phyloP scores from a whole-genome alignment of 2,113 vertebrate species.

The Falco punctatus region DNA sequence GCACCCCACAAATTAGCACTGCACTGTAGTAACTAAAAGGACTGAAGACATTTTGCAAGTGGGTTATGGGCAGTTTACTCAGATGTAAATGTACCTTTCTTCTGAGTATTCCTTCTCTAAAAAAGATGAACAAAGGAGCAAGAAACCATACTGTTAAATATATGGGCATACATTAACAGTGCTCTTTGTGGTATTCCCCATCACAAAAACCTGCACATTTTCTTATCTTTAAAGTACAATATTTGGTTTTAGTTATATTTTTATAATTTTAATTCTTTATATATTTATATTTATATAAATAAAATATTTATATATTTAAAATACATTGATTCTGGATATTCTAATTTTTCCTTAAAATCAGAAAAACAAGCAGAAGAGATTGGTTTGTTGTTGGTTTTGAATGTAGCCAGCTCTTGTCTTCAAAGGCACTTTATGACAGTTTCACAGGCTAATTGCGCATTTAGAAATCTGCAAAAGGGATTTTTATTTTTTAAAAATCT shows the following conservation, averaged over 20 bases:
- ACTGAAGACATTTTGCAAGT: background rate
- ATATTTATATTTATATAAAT: no score
- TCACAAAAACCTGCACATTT: background rate
- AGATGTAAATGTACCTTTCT: background rate
- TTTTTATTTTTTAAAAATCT: no score
- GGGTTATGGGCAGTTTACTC: background rate
- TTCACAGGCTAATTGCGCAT: background rate
- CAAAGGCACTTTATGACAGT: background rate
- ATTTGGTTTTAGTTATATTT: no score
- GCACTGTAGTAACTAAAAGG: background rate
- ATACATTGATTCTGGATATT: background rate
- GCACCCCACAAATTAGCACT: background rate
- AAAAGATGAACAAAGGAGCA: background rate
- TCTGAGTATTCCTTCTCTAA: background rate
- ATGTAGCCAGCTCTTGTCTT: background rate
- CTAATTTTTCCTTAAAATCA: background rate
- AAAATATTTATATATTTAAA: no score
- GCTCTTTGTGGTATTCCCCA: background rate
- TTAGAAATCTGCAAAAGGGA: background rate
- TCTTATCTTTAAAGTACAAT: background rate
- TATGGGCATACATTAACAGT: background rate
- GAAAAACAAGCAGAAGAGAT: background rate
- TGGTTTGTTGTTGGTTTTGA: background rate
- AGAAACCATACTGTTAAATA: background rate
- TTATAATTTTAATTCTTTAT: no score